Base-by-base conservation (phyloP, 1,140 invertebrate species). In the Drosophila sucinea region DNA sequence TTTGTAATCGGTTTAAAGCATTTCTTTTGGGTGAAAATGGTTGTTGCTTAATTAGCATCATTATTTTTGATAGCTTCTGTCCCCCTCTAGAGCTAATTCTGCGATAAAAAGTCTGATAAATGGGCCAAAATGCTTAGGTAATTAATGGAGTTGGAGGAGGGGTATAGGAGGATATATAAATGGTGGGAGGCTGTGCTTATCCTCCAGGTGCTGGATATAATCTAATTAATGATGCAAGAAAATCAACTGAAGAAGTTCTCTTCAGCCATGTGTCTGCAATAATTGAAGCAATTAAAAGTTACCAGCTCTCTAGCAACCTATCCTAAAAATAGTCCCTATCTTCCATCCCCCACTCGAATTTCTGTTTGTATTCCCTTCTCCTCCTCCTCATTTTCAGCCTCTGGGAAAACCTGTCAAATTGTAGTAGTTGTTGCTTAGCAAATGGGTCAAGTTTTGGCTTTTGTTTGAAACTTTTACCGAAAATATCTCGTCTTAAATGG, bases 11-110 rank as follows among this genome's bases (percentile, higher is more conserved):
- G 60, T 87, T 87, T 69, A 87, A 86, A 58, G 71, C 67, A 77
- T 74, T 87, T 51, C 23, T 51, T 51, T 51, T 67, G 64, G 54
- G 51, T 23, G 56, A 62, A 83, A 77, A 83, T 79, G 55, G 66
- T 72, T 87, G 70, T 77, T 69, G 80, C 73, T 81, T 87, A 87
- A 87, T 87, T 87, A 83, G 84, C 84, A 77, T 72, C 80, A 87
- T 87, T 87, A 89, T 70, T 75, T 71, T 74, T 89, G 83, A 87
- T 89, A 84, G 77, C 70, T 70, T 89, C 83, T 89, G 72, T 69
- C 55, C 54, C 67, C 65, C 32, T 56, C 17, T 8, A 17, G 17
- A 17, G 11, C 35, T 38, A 54, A 32, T 58, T 33, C 29, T 56
- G 23, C 44, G 51, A 67, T 3, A 25, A 40, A 41, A 47, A 47